Evolutionary conservation across 1,140 invertebrate genomes (phyloP).

Genomic region (Chironomus tepperi): DNA sequence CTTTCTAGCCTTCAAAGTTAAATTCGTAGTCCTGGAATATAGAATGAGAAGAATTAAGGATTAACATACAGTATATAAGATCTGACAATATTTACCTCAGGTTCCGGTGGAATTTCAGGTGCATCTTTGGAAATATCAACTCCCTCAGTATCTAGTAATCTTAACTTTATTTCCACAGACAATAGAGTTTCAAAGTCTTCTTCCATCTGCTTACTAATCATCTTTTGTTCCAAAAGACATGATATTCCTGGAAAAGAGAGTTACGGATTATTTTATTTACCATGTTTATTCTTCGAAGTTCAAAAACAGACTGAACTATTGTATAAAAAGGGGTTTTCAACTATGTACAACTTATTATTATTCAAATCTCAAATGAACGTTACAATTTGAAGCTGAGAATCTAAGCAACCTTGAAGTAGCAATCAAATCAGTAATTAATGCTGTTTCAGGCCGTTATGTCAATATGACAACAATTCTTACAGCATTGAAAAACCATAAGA

Average conservation of each 20-base stretch:
- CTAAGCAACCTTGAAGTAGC: too few relatives aligned
- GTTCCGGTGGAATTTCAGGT: constrained; percentile 80
- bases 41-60: not conserved
- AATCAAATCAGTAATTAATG: too few relatives aligned
- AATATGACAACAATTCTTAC: too few relatives aligned
- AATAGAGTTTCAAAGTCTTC: constrained; percentile 86
- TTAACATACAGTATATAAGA: not conserved
- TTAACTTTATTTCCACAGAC: constrained; percentile 93
- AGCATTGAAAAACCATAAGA: too few relatives aligned
- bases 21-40: not conserved
- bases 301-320: too few relatives aligned
- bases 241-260: constrained; percentile 60
- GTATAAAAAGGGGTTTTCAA: too few relatives aligned
- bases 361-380: too few relatives aligned
- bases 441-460: too few relatives aligned
- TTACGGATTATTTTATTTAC: too few relatives aligned
- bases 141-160: constrained; percentile 87
- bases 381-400: too few relatives aligned
- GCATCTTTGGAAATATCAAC: constrained; percentile 89
- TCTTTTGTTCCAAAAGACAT: constrained; percentile 75
- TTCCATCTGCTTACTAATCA: constrained; percentile 81
- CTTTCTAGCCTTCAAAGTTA: constrained; percentile 17
- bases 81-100: constrained; percentile 41
- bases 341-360: too few relatives aligned
- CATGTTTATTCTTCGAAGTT: too few relatives aligned